Evolutionary conservation across 2,888 invertebrate genomes (phyloP), one percentile per base, ranked within the genome.

Genomic region (Diaperis boleti): DNA sequence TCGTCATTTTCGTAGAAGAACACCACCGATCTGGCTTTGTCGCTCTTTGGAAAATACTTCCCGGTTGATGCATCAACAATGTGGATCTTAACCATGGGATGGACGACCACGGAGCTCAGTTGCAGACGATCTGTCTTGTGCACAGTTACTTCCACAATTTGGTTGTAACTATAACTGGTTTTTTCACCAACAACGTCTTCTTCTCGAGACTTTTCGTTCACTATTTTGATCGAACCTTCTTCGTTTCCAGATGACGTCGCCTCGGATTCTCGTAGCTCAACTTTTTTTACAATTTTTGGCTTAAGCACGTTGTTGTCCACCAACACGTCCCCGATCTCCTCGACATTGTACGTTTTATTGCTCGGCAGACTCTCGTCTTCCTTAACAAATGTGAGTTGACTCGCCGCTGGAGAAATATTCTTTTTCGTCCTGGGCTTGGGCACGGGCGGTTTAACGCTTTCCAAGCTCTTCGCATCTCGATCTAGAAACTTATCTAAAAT

Each of bases 71-170:
- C 76, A 73, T 88, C 83, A 18, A 89, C 81, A 4, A 89, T 76
- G 68, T 87, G 86, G 14, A 89, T 83, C 71, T 87, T 84, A 5
- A 90, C 86, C 71, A 88, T 82, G 0, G 89, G 89, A 78, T 89
- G 87, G 49, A 83, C 78, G 13, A 87, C 84, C 44, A 83, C 78
- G 59, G 85, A 84, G 78, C 88, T 85, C 45, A 85, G 79, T 69
- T 86, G 83, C 10, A 90, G 79, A 70, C 83, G 81, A 76, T 89
- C 88, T 5, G 85, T 83, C 64, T 83, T 80, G 72, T 89, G 88
- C 57, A 89, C 76, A 11, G 79, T 82, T 18, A 88, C 76, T 1
- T 84, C 84, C 31, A 86, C 76, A 44, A 85, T 79, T 61, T 80
- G 78, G 18, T 77, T 73, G 62, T 76, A 75, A 42, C 56, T 66